These are phyloP conservation scores for Hippocampus zosterae DNA, from an alignment of 2,113 vertebrate species.

Conservation along the genomic window DNA sequence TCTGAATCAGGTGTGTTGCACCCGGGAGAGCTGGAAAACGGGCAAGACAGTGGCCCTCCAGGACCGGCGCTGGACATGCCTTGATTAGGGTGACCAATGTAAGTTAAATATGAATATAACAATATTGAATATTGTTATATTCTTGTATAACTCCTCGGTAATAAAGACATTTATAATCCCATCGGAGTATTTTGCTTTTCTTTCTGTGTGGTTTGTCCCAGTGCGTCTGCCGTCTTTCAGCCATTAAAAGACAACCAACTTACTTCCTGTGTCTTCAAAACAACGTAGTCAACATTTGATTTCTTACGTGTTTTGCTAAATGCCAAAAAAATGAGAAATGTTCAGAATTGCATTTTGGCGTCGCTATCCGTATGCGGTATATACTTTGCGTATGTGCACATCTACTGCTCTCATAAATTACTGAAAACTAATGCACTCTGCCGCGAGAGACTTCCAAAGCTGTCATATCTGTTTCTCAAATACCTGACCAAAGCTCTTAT, in stretches of 20 bases:
- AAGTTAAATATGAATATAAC: background rate
- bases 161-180: background rate
- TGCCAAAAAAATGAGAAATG: slow-evolving; percentile 27
- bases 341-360: background rate
- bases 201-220: background rate
- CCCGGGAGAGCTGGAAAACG: too few relatives aligned
- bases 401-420: slow-evolving; percentile 45
- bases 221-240: background rate
- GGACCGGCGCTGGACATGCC: too few relatives aligned
- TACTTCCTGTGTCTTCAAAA: background rate
- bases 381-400: slow-evolving; percentile 40
- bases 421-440: slow-evolving; percentile 26
- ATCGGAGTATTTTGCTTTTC: too few relatives aligned
- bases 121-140: too few relatives aligned
- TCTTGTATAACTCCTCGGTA: background rate
- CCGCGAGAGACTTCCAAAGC: slow-evolving; percentile 35
- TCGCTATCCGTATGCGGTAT: slow-evolving; percentile 12
- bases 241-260: background rate
- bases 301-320: background rate
- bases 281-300: background rate
- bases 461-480: slow-evolving; percentile 39
- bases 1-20: too few relatives aligned
- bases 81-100: background rate
- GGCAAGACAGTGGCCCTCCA: too few relatives aligned
- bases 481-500: slow-evolving; percentile 20